These are phyloP conservation scores for Drosophila monieri DNA, from an alignment of 2,888 invertebrate species.

Conservation along the genomic window DNA sequence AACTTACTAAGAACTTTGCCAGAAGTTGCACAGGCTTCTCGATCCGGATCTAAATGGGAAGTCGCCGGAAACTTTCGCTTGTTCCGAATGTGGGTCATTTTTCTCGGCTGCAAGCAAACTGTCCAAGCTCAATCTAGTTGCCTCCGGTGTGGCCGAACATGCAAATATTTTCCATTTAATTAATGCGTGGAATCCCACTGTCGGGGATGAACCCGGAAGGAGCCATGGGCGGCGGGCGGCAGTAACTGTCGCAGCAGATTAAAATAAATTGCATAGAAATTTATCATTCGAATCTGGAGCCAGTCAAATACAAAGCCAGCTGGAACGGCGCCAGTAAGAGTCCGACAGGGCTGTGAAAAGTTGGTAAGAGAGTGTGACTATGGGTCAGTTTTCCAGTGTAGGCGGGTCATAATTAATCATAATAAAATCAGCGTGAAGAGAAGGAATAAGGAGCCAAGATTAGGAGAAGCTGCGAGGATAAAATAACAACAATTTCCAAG, in stretches of 20 bases:
- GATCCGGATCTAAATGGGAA: constrained; percentile 11
- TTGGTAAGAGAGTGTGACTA: constrained; percentile 73
- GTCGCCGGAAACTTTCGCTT: constrained; percentile 53
- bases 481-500: constrained; percentile 64
- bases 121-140: constrained; percentile 15
- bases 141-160: constrained; percentile 18
- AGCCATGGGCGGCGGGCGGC: constrained; percentile 9
- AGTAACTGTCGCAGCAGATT: constrained; percentile 67
- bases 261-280: constrained; percentile 77
- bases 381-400: constrained; percentile 54
- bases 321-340: constrained; percentile 42
- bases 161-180: constrained; percentile 78
- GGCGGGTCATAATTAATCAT: constrained; percentile 72
- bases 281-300: constrained; percentile 71
- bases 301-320: constrained; percentile 41
- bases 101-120: constrained; percentile 59
- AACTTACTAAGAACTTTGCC: constrained; percentile 30
- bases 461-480: constrained; percentile 32
- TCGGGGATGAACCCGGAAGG: constrained; percentile 1
- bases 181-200: constrained; percentile 68
- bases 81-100: constrained; percentile 65
- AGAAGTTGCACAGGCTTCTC: constrained; percentile 5
- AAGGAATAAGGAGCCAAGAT: constrained; percentile 15
- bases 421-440: constrained; percentile 64
- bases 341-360: constrained; percentile 70